Conservation (phyloP, 2,888 invertebrate genomes). For the Dromius quadrimaculatus region DNA sequence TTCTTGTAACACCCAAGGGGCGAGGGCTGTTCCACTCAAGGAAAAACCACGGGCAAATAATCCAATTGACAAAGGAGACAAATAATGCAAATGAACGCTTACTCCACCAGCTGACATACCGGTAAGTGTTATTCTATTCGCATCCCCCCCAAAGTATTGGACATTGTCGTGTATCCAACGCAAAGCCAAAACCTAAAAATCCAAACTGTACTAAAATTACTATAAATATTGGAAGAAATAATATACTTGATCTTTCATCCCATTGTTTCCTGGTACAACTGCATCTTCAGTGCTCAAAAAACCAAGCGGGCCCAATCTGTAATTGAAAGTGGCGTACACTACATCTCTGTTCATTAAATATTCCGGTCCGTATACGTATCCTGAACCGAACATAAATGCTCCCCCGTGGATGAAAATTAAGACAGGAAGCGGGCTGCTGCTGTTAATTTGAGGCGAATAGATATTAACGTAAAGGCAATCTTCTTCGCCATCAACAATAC, state of each 20-base stretch:
- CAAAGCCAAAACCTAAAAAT: constrained; percentile 67
- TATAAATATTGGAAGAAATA: too few species aligned
- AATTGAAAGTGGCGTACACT: constrained; percentile 77
- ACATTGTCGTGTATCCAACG: constrained; percentile 77
- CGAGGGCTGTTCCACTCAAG: constrained; percentile 77
- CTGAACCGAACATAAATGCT: constrained; percentile 77
- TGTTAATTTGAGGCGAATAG: constrained; percentile 69
- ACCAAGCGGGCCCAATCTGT: constrained; percentile 80
- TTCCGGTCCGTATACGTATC: constrained; percentile 67
- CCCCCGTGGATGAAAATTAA: constrained; percentile 77
- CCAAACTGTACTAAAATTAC: too few species aligned
- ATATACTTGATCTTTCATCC: constrained; percentile 78
- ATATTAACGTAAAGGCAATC: constrained; percentile 78
- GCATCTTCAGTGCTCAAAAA: constrained; percentile 79
- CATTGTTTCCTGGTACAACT: constrained; percentile 75
- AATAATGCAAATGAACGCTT: constrained; percentile 77
- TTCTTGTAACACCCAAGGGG: constrained; percentile 71
- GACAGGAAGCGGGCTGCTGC: constrained; percentile 70
- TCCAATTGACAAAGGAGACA: constrained; percentile 73
- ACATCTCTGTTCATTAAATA: constrained; percentile 75
- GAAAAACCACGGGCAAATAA: constrained; percentile 76
- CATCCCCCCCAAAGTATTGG: constrained; percentile 76
- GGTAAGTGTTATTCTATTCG: constrained; percentile 73
- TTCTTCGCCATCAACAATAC: constrained; percentile 69
- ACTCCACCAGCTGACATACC: constrained; percentile 80